Conservation (phyloP, 2,888 invertebrate genomes). For the Apamea epomidion region DNA sequence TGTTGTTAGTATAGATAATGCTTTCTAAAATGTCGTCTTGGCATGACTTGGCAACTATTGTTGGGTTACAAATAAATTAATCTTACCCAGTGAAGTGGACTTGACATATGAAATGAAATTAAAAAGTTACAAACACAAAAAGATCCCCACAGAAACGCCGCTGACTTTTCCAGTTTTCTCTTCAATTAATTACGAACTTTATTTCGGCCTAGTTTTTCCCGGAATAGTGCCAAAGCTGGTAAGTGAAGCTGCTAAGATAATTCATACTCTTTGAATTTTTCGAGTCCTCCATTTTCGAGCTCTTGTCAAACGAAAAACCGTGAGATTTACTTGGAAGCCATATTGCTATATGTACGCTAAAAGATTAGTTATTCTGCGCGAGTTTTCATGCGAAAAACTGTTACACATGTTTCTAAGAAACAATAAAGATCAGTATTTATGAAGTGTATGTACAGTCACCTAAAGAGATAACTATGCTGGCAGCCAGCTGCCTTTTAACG, state of each 20-base stretch:
- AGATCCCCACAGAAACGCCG: not conserved
- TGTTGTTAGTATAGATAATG: not conserved
- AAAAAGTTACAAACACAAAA: conserved; percentile 7
- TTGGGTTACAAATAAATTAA: conserved; percentile 33
- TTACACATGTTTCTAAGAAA: conserved; percentile 24
- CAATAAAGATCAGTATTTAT: conserved; percentile 30
- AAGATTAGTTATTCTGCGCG: conserved; percentile 22
- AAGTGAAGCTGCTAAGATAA: conserved; percentile 55
- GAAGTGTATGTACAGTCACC: conserved; percentile 3
- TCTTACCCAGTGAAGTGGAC: not conserved
- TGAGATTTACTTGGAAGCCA: conserved; percentile 34
- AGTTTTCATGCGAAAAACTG: conserved; percentile 15
- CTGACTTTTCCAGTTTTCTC: conserved; percentile 88
- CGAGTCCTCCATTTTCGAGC: conserved; percentile 43
- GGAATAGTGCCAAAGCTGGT: conserved; percentile 84
- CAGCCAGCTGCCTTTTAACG: not conserved
- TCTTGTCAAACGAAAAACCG: conserved; percentile 27
- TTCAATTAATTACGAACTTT: conserved; percentile 53
- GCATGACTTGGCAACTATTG: conserved; percentile 30
- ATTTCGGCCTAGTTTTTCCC: conserved; percentile 78
- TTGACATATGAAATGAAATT: conserved; percentile 16
- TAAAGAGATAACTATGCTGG: not conserved
- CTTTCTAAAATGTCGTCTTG: conserved; percentile 5
- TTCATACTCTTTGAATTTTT: conserved; percentile 46
- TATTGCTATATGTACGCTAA: conserved; percentile 40